Percentiles rank a stretch among this genome's conserved stretches.
phyloP scores from a whole-genome alignment of 2,888 invertebrate species.

The Rapana venosa region DNA sequence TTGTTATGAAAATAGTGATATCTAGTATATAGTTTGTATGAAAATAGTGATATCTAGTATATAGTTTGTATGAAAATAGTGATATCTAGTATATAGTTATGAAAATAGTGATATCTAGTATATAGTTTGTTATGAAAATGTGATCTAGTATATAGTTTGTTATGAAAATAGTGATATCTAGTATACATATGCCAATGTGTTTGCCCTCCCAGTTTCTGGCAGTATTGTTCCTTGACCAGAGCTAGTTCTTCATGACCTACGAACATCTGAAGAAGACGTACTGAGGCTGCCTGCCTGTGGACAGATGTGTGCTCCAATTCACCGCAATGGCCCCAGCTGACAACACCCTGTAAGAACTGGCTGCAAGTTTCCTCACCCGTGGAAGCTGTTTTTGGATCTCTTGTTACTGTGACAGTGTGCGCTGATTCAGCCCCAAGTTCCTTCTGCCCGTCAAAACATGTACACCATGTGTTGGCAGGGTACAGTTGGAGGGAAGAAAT shows the following conservation, averaged over 20 bases:
- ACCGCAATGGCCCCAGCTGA: neutral
- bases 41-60: neutral
- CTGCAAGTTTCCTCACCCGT: neutral
- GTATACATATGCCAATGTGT: neutral
- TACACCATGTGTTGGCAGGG: neutral
- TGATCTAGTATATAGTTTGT: no score
- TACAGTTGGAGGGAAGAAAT: neutral
- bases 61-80: no score
- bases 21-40: no score
- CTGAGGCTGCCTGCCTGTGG: slow-evolving; percentile 69
- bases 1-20: no score
- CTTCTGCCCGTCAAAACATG: neutral
- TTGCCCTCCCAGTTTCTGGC: neutral
- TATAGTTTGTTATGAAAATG: no score
- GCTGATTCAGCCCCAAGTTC: neutral
- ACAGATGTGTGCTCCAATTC: neutral
- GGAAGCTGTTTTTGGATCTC: slow-evolving; percentile 17
- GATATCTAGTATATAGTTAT: no score
- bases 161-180: neutral
- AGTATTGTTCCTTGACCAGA: slow-evolving; percentile 56
- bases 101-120: no score
- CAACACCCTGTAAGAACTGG: neutral
- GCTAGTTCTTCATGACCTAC: slow-evolving; percentile 91
- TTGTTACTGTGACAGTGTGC: neutral
- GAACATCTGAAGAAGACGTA: slow-evolving; percentile 91